Evolutionary conservation across 2,797 vertebrate genomes (phyloP).

Genomic region (Sebastolobus altivelis): DNA sequence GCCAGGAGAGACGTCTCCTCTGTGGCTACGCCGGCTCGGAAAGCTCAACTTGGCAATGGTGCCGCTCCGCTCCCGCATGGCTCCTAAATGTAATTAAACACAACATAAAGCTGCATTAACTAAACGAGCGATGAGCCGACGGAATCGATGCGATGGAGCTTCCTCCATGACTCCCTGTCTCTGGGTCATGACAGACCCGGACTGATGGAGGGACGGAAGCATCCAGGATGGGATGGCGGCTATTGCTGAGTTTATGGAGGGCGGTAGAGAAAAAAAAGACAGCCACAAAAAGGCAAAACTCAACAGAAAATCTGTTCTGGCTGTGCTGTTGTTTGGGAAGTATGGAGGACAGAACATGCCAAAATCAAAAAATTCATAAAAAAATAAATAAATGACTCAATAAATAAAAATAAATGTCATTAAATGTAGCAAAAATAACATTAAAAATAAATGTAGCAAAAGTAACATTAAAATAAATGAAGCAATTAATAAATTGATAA

Average conservation of each 20-base stretch:
- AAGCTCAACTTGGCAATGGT: conserved; percentile 52
- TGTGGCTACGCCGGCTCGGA: conserved; percentile 41
- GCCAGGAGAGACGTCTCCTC: conserved; percentile 27
- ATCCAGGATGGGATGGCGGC: background rate
- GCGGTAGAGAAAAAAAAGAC: background rate
- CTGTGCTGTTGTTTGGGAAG: background rate
- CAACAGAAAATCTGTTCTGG: conserved; percentile 13
- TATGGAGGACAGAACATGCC: too few relatives aligned
- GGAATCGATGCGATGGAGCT: conserved; percentile 28
- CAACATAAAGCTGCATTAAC: conserved; percentile 69
- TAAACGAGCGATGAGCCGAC: conserved; percentile 57
- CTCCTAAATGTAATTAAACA: conserved; percentile 76
- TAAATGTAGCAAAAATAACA: too few relatives aligned
- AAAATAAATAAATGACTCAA: too few relatives aligned
- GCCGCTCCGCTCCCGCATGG: conserved; percentile 23
- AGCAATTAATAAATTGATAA: too few relatives aligned
- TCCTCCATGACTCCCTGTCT: background rate
- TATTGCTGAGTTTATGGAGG: conserved; percentile 21
- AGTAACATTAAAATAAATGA: too few relatives aligned
- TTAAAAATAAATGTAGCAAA: too few relatives aligned
- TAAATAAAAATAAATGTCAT: too few relatives aligned
- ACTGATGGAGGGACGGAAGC: conserved; percentile 31
- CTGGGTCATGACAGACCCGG: conserved; percentile 8
- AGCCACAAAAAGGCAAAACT: background rate
- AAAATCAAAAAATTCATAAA: too few relatives aligned